These are phyloP conservation scores for Euplexia lucipara DNA, from an alignment of 2,888 invertebrate species.

Conservation along the genomic window DNA sequence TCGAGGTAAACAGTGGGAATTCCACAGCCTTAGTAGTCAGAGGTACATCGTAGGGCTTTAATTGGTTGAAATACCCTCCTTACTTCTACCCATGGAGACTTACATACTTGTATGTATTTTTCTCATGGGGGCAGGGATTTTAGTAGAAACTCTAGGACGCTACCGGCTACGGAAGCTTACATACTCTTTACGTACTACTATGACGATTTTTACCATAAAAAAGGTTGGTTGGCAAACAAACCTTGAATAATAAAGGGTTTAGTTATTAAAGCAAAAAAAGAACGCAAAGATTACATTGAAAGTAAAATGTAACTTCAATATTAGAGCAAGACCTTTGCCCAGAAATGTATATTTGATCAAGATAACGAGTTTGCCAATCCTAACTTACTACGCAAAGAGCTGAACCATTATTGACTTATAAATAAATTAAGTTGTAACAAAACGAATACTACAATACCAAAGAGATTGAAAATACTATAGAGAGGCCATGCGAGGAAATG, in stretches of 20 bases:
- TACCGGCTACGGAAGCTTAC: too few species aligned
- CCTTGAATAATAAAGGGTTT: background rate
- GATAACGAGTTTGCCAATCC: background rate
- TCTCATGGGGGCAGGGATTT: too few species aligned
- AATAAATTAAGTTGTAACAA: conserved; percentile 5
- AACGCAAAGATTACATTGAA: background rate
- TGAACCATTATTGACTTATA: background rate
- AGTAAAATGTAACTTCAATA: background rate
- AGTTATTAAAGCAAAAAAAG: background rate
- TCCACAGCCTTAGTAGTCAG: too few species aligned
- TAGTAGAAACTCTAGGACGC: too few species aligned
- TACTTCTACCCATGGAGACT: too few species aligned
- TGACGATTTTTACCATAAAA: background rate
- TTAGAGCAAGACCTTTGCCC: background rate
- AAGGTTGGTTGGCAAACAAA: background rate
- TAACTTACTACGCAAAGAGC: background rate
- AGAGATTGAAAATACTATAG: too few species aligned
- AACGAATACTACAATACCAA: too few species aligned
- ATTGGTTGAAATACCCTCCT: background rate
- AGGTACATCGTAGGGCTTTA: background rate
- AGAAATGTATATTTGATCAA: background rate
- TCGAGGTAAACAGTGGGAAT: too few species aligned
- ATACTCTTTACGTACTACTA: too few species aligned
- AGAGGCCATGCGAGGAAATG: too few species aligned
- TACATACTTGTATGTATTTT: too few species aligned